Conservation (phyloP, 2,113 vertebrate genomes). For the Cheirogaleus medius region DNA sequence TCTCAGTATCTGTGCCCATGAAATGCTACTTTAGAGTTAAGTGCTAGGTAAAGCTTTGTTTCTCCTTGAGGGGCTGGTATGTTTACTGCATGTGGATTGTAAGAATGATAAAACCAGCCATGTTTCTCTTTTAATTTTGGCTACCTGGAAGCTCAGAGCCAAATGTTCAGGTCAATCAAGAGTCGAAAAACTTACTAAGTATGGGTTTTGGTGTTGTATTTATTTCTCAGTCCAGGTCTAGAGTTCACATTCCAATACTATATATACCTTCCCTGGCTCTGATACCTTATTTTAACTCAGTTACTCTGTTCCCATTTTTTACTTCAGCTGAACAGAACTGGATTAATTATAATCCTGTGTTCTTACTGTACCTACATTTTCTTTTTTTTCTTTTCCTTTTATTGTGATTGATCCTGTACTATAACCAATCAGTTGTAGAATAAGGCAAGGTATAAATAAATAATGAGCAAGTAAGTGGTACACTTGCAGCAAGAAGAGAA, state of each 20-base stretch:
- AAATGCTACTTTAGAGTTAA: neutral
- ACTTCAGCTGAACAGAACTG: neutral
- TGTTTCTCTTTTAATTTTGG: conserved; percentile 3
- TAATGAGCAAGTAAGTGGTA: neutral
- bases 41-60: neutral
- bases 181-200: neutral
- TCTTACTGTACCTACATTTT: neutral
- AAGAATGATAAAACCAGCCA: neutral
- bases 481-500: neutral
- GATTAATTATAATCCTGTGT: conserved; percentile 2
- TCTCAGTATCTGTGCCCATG: neutral
- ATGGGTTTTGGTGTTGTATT: neutral
- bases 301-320: neutral
- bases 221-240: neutral
- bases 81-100: neutral
- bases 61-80: neutral
- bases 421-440: neutral
- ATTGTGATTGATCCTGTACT: neutral
- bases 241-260: neutral
- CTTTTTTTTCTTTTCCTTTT: neutral
- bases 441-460: conserved; percentile 37
- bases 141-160: neutral
- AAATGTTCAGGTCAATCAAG: neutral
- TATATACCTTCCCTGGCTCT: neutral
- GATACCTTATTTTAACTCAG: neutral